phyloP scores from a whole-genome alignment of 2,888 invertebrate genomes.

The Yponomeuta sedellus region DNA sequence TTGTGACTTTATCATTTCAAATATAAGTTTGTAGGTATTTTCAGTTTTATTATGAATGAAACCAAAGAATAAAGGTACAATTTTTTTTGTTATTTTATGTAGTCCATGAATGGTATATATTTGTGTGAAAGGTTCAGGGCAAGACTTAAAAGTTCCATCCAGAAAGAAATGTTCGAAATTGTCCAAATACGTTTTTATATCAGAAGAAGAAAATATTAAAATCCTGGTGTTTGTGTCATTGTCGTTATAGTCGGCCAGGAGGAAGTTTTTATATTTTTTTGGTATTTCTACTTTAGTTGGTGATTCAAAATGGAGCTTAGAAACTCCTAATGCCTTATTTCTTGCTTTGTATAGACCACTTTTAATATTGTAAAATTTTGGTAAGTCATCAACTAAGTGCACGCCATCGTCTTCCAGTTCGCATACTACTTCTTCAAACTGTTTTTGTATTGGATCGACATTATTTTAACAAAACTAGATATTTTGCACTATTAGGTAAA shows the following conservation, averaged over 20 bases:
- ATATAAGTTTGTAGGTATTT: conserved; percentile 16
- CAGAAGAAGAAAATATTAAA: conserved; percentile 1
- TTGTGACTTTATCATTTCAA: conserved; percentile 14
- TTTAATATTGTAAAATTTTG: conserved; percentile 18
- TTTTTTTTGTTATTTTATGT: background rate
- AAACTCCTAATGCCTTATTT: conserved; percentile 13
- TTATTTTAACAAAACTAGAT: conserved; percentile 11
- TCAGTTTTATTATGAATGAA: conserved; percentile 12
- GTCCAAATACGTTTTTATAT: background rate
- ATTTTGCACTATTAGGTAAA: conserved; percentile 19
- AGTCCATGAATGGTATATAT: conserved; percentile 19
- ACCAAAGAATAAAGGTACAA: conserved; percentile 19
- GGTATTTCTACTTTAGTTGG: conserved; percentile 14
- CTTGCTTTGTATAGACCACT: conserved; percentile 21
- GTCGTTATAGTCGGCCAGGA: conserved; percentile 8
- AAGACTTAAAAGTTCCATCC: conserved; percentile 20
- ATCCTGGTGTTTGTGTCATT: conserved; percentile 1
- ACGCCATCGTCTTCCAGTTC: conserved; percentile 19
- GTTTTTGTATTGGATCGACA: conserved; percentile 15
- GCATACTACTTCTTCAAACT: conserved; percentile 18
- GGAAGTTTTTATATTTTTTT: conserved; percentile 7
- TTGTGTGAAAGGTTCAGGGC: conserved; percentile 20
- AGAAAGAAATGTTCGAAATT: conserved; percentile 17
- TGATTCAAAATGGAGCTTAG: conserved; percentile 17
- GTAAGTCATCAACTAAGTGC: conserved; percentile 16